Evolutionary conservation across 2,797 vertebrate genomes (phyloP).

Genomic region (Crenuchus spilurus): DNA sequence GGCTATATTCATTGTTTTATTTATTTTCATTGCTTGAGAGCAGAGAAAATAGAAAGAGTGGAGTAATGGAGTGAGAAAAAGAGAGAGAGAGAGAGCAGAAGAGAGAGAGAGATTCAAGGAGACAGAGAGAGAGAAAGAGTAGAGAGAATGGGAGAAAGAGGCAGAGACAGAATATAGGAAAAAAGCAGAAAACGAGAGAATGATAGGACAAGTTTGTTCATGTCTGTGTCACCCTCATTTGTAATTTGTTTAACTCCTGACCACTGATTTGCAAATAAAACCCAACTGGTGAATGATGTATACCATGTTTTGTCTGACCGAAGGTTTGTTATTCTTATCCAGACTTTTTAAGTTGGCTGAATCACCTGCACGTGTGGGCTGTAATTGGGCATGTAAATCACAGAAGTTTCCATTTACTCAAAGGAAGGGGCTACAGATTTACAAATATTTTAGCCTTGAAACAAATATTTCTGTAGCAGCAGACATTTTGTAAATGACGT

Average conservation of each 20-base stretch:
- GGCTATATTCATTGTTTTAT: no score
- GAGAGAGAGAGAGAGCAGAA: neutral
- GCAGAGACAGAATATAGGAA: neutral
- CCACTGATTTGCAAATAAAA: slow-evolving; percentile 27
- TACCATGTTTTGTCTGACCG: neutral
- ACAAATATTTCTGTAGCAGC: slow-evolving; percentile 49
- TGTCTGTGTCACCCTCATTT: neutral
- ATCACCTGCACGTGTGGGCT: neutral
- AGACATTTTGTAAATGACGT: slow-evolving; percentile 45
- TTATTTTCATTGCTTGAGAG: no score
- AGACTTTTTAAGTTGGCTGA: neutral
- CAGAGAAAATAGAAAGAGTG: neutral
- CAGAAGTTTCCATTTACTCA: slow-evolving; percentile 36
- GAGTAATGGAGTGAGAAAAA: neutral
- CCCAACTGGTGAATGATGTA: neutral
- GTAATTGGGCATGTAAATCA: slow-evolving; percentile 16
- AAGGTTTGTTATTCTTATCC: slow-evolving; percentile 7
- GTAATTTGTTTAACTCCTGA: slow-evolving; percentile 31
- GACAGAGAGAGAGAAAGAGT: neutral
- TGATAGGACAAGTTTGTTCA: neutral
- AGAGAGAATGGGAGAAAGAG: neutral
- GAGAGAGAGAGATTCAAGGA: neutral
- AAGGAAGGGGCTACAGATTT: neutral
- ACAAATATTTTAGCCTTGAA: slow-evolving; percentile 57
- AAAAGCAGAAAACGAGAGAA: neutral